Conservation (phyloP, 2,888 invertebrate species). For the Amphipoea lucens region DNA sequence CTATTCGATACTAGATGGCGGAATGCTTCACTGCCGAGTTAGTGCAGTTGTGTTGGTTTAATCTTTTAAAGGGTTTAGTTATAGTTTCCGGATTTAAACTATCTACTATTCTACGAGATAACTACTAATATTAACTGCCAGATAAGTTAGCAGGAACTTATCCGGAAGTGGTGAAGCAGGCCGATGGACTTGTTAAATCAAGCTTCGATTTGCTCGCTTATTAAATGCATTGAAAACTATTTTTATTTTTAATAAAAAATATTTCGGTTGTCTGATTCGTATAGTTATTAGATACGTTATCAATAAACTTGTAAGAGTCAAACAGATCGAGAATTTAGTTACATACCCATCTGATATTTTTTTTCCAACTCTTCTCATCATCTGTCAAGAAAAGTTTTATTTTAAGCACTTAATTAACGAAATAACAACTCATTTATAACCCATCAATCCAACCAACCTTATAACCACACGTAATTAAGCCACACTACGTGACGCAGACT, state of each 20-base stretch:
- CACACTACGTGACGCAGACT: slow-evolving; percentile 26
- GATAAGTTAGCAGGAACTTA: neutral
- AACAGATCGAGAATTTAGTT: neutral
- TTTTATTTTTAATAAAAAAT: neutral
- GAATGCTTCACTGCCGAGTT: slow-evolving; percentile 26
- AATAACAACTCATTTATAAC: neutral
- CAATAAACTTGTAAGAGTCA: neutral
- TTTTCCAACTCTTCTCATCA: neutral
- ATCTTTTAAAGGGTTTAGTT: neutral
- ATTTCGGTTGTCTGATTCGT: neutral
- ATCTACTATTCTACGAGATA: neutral
- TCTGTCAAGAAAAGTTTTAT: neutral
- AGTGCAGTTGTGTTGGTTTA: neutral
- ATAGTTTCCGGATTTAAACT: neutral
- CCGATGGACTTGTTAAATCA: neutral
- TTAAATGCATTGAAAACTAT: neutral
- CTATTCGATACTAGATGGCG: slow-evolving; percentile 78
- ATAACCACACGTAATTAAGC: slow-evolving; percentile 28
- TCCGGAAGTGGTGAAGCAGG: neutral
- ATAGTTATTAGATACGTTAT: neutral
- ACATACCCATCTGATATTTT: neutral
- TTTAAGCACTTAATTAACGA: neutral
- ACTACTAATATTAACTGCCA: neutral
- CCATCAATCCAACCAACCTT: neutral
- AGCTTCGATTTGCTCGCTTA: neutral